phyloP scores from a whole-genome alignment of 1,140 invertebrate genomes.

The Tribolium castaneum region DNA sequence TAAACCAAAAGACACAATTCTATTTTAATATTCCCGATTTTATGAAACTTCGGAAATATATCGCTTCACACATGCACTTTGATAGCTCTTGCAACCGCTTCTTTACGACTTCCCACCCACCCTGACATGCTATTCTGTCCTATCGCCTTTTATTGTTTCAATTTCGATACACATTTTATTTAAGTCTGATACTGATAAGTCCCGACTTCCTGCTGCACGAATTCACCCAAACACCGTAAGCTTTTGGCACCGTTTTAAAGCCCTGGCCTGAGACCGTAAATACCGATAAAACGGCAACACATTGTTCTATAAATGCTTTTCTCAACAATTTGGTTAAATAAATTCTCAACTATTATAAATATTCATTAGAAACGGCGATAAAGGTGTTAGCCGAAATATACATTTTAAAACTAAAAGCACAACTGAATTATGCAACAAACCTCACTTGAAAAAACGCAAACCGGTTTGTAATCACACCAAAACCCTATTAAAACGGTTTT shows the following conservation, averaged over 20 bases:
- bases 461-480: too few species aligned
- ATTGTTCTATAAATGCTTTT: conserved; percentile 16
- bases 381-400: too few species aligned
- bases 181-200: conserved; percentile 30
- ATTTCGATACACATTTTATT: conserved; percentile 31
- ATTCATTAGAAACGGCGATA: neutral
- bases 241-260: conserved; percentile 6
- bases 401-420: too few species aligned
- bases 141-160: conserved; percentile 23
- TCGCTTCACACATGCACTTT: conserved; percentile 1
- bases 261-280: neutral
- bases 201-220: neutral
- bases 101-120: conserved; percentile 7
- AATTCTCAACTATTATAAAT: neutral
- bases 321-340: conserved; percentile 5
- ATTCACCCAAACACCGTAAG: neutral
- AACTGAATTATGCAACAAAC: too few species aligned
- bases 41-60: conserved; percentile 33
- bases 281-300: conserved; percentile 10
- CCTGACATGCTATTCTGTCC: neutral
- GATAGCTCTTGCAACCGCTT: conserved; percentile 11
- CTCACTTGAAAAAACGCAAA: too few species aligned
- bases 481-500: too few species aligned
- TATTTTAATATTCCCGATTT: conserved; percentile 23
- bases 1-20: neutral